Evolutionary conservation across 2,113 vertebrate species (phyloP).

Genomic region (Centrocercus urophasianus): DNA sequence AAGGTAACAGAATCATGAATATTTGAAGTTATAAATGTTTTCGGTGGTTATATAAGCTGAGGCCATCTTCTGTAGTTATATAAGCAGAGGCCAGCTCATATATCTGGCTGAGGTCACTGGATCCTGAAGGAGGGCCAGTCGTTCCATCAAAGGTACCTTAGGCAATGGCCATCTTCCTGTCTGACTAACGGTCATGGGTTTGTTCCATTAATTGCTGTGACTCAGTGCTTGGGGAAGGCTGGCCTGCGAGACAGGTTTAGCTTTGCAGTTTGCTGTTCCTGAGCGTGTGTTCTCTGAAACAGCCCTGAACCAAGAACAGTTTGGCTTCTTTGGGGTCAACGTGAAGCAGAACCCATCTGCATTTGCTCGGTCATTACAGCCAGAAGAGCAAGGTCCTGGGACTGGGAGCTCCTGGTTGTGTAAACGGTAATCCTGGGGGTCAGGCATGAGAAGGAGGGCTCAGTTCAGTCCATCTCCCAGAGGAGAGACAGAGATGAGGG

Average conservation of each 20-base stretch:
- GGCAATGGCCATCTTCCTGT: slow-evolving; percentile 62
- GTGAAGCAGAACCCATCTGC: not conserved
- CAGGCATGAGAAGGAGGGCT: not conserved
- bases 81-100: slow-evolving; percentile 66
- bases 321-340: not conserved
- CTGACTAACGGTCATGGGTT: slow-evolving; percentile 57
- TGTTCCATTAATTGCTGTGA: slow-evolving; percentile 43
- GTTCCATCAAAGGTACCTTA: slow-evolving; percentile 54
- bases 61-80: slow-evolving; percentile 58
- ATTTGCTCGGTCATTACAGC: accelerated
- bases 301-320: not conserved
- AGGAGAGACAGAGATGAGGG: not conserved
- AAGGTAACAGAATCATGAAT: slow-evolving; percentile 22
- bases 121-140: slow-evolving; percentile 62
- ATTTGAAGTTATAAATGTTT: slow-evolving; percentile 63
- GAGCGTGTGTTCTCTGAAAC: not conserved
- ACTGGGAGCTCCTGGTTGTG: not conserved
- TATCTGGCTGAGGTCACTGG: slow-evolving; percentile 61
- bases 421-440: not conserved
- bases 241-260: slow-evolving; percentile 34
- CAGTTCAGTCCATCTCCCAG: not conserved
- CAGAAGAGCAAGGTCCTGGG: not conserved
- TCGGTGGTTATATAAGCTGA: slow-evolving; percentile 61
- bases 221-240: slow-evolving; percentile 56
- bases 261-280: not conserved